Conservation (phyloP, 1,140 invertebrate genomes). For the Calycopis cecrops region DNA sequence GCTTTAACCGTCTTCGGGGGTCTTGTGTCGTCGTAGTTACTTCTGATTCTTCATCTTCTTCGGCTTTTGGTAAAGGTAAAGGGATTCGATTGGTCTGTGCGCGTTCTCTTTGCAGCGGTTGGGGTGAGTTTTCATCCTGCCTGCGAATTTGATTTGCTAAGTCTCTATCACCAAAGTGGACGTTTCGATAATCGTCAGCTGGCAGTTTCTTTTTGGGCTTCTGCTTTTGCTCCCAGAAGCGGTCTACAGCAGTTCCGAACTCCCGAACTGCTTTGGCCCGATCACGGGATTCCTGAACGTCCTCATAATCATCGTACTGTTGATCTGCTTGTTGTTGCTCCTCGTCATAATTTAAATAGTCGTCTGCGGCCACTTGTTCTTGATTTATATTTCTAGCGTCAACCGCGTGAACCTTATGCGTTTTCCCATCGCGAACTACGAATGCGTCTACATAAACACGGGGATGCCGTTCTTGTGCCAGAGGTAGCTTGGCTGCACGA, state of each 20-base stretch:
- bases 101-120: conserved; percentile 33
- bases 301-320: conserved; percentile 59
- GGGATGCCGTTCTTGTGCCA: conserved; percentile 42
- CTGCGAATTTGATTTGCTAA: conserved; percentile 37
- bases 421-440: conserved; percentile 60
- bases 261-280: conserved; percentile 48
- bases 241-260: conserved; percentile 56
- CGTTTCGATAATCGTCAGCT: conserved; percentile 49
- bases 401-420: conserved; percentile 52
- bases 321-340: conserved; percentile 39
- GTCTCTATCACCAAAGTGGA: conserved; percentile 61
- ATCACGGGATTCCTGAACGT: conserved; percentile 54
- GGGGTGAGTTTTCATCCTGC: conserved; percentile 31
- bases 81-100: conserved; percentile 38
- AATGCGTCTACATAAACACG: conserved; percentile 70
- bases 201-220: conserved; percentile 36
- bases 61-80: conserved; percentile 28
- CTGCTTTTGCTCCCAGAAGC: conserved; percentile 60
- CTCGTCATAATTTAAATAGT: conserved; percentile 58
- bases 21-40: conserved; percentile 66
- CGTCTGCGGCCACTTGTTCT: conserved; percentile 38
- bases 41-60: conserved; percentile 46
- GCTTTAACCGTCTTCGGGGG: conserved; percentile 50
- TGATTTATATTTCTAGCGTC: conserved; percentile 54
- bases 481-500: conserved; percentile 45